Conservation (phyloP, 2,888 invertebrate species). For the Drosophila aldrichi region DNA sequence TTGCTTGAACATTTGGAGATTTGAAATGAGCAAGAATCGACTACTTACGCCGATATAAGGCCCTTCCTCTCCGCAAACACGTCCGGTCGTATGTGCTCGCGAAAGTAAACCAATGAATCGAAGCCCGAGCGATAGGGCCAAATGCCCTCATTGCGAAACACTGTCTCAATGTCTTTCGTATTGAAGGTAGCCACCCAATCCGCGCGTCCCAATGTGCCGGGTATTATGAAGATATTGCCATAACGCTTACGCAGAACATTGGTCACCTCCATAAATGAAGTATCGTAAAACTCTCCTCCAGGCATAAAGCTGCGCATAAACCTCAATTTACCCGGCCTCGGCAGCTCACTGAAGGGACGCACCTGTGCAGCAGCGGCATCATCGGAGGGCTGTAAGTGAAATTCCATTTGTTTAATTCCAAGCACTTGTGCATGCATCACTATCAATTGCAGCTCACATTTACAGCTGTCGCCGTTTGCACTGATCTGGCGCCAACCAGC, state of each 20-base stretch:
- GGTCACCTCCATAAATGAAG: slow-evolving; percentile 42
- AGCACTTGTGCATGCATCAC: background rate
- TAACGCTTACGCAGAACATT: slow-evolving; percentile 46
- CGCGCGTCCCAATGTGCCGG: slow-evolving; percentile 77
- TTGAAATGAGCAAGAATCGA: fast-evolving
- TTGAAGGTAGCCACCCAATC: slow-evolving; percentile 85
- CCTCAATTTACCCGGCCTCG: slow-evolving; percentile 47
- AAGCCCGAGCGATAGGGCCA: slow-evolving; percentile 85
- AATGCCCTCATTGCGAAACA: slow-evolving; percentile 85
- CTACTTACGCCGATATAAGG: slow-evolving; percentile 51
- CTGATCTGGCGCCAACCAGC: slow-evolving; percentile 23
- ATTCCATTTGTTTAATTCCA: background rate
- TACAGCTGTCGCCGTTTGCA: slow-evolving; percentile 34
- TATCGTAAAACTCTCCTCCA: slow-evolving; percentile 54
- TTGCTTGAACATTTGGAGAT: background rate
- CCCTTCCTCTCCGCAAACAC: slow-evolving; percentile 52
- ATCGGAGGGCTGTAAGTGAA: slow-evolving; percentile 14
- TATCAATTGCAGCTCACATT: slow-evolving; percentile 34
- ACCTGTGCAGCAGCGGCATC: slow-evolving; percentile 3
- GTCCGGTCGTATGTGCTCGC: slow-evolving; percentile 49
- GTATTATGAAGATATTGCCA: slow-evolving; percentile 82
- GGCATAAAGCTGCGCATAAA: slow-evolving; percentile 63
- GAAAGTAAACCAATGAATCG: slow-evolving; percentile 82
- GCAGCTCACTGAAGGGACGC: slow-evolving; percentile 50
- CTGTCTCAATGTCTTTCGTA: slow-evolving; percentile 86